Evolutionary conservation across 1,140 invertebrate genomes (phyloP), one percentile per base, ranked within the genome.

Genomic region (Penaeus indicus): DNA sequence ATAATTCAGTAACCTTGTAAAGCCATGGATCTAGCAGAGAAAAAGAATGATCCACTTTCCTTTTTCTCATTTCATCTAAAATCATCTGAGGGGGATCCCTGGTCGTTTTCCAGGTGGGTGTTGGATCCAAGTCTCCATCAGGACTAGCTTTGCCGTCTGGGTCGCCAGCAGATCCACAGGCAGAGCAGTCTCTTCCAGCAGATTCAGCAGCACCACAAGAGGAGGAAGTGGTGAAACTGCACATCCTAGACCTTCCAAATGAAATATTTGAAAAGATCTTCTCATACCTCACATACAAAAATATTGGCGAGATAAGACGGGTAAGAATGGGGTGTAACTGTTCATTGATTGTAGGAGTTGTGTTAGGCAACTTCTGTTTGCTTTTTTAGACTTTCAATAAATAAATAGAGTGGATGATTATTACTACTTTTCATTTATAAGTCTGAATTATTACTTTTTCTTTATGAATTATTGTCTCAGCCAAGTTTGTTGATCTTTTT

Each of bases 201-300:
- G 42, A n/a, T 61, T 13, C 64, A n/a, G 25, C 61, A 25, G 69
- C 62, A 42, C 42, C 54, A 64, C 79, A 77, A 8, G 81, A 63
- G 67, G 22, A 60, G 60, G 78, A 75, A 61, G 85, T 82, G n/a
- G 72, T 67, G 10, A 87, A 27, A 38, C 62, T 90, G 38, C 79
- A 90, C 27, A 38, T 90, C 25, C 63, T 97, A 72, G 95, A 97
- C 92, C 93, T 97, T 91, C 97, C 97, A 7, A 94, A 94, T 89
- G 97, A 97, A 94, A 93, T 97, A 86, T 93, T 96, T 75, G 95
- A 96, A 91, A 97, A 97, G 92, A 96, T 96, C 89, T 95, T 97
- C 91, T 93, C 94, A 85, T 96, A 95, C 92, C 92, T 96, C 90
- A 94, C 95, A 89, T 97, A 95, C 93, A 96, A 96, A 92, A 95